Evolutionary conservation across 2,797 vertebrate genomes (phyloP).

Genomic region (Tauraco hartlaubi): DNA sequence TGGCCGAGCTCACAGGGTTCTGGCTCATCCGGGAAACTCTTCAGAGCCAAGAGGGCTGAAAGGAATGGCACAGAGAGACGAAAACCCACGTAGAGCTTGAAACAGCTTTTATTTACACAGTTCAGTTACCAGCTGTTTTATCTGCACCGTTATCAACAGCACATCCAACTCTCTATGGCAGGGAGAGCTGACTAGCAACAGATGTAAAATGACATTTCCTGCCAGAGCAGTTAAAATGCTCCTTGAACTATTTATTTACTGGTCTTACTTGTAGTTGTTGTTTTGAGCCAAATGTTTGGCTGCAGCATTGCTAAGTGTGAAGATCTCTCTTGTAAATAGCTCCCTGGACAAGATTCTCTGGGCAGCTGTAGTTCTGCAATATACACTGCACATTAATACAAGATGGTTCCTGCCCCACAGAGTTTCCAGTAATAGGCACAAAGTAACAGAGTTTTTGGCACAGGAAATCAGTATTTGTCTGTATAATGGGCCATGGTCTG

Average conservation of each 20-base stretch:
- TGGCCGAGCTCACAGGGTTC: accelerated
- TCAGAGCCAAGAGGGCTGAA: neutral
- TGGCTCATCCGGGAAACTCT: neutral
- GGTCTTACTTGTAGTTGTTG: neutral
- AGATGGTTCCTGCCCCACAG: neutral
- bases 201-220: neutral
- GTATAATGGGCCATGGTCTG: neutral
- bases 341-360: neutral
- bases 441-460: neutral
- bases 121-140: neutral
- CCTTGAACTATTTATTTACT: neutral
- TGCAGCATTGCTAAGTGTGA: neutral
- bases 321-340: neutral
- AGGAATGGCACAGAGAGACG: neutral
- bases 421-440: neutral
- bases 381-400: accelerated
- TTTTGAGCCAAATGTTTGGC: neutral
- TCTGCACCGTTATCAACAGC: neutral
- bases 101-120: neutral
- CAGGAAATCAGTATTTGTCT: neutral
- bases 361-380: neutral
- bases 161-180: neutral
- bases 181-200: neutral
- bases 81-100: neutral
- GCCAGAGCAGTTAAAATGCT: neutral